Percentiles rank a stretch among this genome's conserved stretches.
These are phyloP conservation scores for Drosophila murphyi DNA, from an alignment of 1,140 invertebrate genomes.

Conservation along the genomic window DNA sequence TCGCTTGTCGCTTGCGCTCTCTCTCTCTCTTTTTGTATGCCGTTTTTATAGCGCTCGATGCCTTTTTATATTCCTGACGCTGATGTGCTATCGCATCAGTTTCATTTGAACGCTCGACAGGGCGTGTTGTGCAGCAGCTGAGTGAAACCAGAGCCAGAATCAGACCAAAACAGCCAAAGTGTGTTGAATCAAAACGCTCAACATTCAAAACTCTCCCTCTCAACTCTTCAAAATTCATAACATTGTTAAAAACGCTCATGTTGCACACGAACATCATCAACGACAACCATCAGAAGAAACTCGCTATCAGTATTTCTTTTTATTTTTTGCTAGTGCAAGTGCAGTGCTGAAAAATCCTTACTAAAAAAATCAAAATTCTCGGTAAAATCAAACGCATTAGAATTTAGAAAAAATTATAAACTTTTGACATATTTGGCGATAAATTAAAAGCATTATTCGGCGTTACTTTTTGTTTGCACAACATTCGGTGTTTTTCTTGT, in stretches of 20 bases:
- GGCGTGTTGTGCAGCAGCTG: constrained; percentile 62
- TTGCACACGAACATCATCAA: constrained; percentile 14
- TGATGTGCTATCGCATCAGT: constrained; percentile 61
- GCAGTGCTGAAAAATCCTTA: constrained; percentile 35
- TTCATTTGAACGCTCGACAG: constrained; percentile 65
- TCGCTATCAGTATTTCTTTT: constrained; percentile 21
- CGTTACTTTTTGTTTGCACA: background rate
- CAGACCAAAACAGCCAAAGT: background rate
- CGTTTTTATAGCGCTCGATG: constrained; percentile 35
- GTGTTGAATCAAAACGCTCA: background rate
- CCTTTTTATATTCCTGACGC: constrained; percentile 66
- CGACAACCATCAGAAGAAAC: constrained; percentile 22
- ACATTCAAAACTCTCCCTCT: constrained; percentile 15
- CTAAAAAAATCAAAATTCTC: constrained; percentile 2
- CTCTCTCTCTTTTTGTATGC: background rate
- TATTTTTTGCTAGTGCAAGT: constrained; percentile 39
- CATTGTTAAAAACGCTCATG: constrained; percentile 19
- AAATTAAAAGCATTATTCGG: background rate
- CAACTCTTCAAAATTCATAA: constrained; percentile 15
- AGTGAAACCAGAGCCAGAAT: constrained; percentile 8
- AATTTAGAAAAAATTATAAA: background rate
- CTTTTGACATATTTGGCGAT: background rate
- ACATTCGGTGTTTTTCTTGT: constrained; percentile 17
- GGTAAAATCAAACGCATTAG: constrained; percentile 1
- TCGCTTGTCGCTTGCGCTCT: no score